Percentiles rank a stretch among this genome's conserved stretches.
Conservation (phyloP, 2,888 invertebrate genomes). For the Phasia obesa region DNA sequence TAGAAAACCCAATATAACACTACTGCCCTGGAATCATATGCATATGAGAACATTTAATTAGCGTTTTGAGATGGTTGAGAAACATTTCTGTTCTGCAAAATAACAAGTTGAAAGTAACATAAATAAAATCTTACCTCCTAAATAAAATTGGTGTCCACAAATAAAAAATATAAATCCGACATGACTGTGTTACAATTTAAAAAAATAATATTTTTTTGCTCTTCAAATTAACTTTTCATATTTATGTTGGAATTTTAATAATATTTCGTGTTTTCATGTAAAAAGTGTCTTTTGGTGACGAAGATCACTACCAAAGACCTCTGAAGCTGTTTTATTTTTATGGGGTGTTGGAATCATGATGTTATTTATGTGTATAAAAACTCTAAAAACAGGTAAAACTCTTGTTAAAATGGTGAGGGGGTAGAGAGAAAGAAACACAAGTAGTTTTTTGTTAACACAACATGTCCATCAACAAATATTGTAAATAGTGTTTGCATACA, state of each 20-base stretch:
- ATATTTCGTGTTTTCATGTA: conserved; percentile 22
- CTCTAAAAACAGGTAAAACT: neutral
- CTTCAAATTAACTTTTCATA: conserved; percentile 63
- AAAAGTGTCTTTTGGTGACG: neutral
- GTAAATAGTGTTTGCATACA: conserved; percentile 29
- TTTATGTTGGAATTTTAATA: conserved; percentile 39
- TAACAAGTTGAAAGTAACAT: neutral
- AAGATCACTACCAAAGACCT: conserved; percentile 6
- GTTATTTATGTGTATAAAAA: conserved; percentile 6
- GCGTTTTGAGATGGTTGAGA: neutral
- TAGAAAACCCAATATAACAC: too few species aligned
- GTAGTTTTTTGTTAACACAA: conserved; percentile 44
- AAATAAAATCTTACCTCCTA: neutral
- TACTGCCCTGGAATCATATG: neutral
- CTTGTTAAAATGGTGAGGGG: neutral
- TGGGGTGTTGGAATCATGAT: conserved; percentile 16
- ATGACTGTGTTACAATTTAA: neutral
- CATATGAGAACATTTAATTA: neutral
- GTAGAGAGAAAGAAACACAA: too few species aligned
- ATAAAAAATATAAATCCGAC: neutral
- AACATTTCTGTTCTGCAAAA: neutral
- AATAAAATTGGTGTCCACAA: neutral
- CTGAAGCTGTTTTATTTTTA: conserved; percentile 10
- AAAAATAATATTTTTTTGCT: conserved; percentile 16
- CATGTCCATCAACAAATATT: conserved; percentile 63